Evolutionary conservation across 2,797 vertebrate genomes (phyloP), one percentile per base, ranked within the genome.

Genomic region (Limnodromus scolopaceus): DNA sequence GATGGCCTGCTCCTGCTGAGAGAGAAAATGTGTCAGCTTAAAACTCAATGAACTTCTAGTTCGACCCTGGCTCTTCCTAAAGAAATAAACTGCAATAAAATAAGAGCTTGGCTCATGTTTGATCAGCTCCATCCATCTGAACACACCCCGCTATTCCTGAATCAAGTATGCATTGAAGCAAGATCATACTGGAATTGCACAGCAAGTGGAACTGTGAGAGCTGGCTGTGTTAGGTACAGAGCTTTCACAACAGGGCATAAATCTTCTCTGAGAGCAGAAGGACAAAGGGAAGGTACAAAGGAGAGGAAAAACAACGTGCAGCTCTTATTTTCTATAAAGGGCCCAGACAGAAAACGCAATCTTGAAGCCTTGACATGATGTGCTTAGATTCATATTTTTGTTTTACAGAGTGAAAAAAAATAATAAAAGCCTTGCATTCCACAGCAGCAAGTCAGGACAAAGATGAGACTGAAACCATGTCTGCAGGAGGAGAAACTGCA

Each of bases 1-100:
- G 1, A 96, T 74, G 68, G 92, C 60, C 89, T 87, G 84, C 78
- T 96, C 86, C 92, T 92, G 93, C 96, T 92, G 93, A 96, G 96
- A 96, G 68, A 89, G 86, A 96, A 94, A 96, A 96, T 70, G 92
- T 89, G 92, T 94, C 74, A 94, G 92, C 81, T 92, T 96, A 96
- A 96, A 96, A 93, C 86, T 96, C 93, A 96, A 75, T 95, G 92
- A 96, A 96, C 96, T 92, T 68, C 90, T 94, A 70, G 55, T 53
- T 92, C 93, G 92, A 90, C 55, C 10, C 68, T 91, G 71, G 16
- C 78, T 94, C 75, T 91, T 96, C 75, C 84, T 87, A 81, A 93
- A 93, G 84, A 96, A 96, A 97, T 89, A 96, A 95, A 83, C 57
- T 77, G 49, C 41, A 91, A 92, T 94, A 94, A 96, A 94, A 89